Conservation (phyloP, 2,888 invertebrate genomes). For the Cetonia aurata region DNA sequence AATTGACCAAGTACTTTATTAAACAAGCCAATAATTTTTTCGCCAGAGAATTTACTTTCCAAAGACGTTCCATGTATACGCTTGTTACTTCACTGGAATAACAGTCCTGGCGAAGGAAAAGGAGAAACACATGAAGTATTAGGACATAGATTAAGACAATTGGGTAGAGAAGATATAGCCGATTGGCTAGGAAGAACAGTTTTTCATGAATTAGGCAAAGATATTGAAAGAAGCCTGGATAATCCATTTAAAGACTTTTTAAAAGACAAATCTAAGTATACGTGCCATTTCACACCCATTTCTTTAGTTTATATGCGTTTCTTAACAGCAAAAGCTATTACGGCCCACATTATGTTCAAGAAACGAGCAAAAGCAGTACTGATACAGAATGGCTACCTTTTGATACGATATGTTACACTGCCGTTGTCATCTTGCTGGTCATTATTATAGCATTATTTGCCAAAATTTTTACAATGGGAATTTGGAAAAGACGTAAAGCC, state of each 20-base stretch:
- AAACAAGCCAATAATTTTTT: no score
- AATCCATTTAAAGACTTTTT: slow-evolving; percentile 57
- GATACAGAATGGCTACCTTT: slow-evolving; percentile 57
- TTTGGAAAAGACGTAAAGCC: slow-evolving; percentile 32
- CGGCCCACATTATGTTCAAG: slow-evolving; percentile 45
- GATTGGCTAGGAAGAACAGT: slow-evolving; percentile 73
- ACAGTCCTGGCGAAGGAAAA: slow-evolving; percentile 67
- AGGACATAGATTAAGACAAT: slow-evolving; percentile 71
- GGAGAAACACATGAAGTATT: slow-evolving; percentile 72
- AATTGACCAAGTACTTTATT: background rate
- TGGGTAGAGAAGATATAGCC: slow-evolving; percentile 71
- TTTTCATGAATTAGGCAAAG: slow-evolving; percentile 70
- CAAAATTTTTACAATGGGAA: slow-evolving; percentile 45
- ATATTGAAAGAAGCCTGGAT: slow-evolving; percentile 61
- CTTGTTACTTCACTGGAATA: slow-evolving; percentile 73
- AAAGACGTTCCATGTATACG: slow-evolving; percentile 70
- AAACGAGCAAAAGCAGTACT: slow-evolving; percentile 50
- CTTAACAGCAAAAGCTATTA: slow-evolving; percentile 34
- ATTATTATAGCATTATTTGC: slow-evolving; percentile 42
- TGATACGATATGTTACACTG: slow-evolving; percentile 55
- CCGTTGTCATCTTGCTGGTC: slow-evolving; percentile 48
- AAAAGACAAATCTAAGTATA: slow-evolving; percentile 39
- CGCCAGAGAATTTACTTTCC: slow-evolving; percentile 66
- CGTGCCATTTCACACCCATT: background rate
- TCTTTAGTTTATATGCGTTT: background rate